Evolutionary conservation across 2,888 invertebrate genomes (phyloP).

Genomic region (Sesia apiformis): DNA sequence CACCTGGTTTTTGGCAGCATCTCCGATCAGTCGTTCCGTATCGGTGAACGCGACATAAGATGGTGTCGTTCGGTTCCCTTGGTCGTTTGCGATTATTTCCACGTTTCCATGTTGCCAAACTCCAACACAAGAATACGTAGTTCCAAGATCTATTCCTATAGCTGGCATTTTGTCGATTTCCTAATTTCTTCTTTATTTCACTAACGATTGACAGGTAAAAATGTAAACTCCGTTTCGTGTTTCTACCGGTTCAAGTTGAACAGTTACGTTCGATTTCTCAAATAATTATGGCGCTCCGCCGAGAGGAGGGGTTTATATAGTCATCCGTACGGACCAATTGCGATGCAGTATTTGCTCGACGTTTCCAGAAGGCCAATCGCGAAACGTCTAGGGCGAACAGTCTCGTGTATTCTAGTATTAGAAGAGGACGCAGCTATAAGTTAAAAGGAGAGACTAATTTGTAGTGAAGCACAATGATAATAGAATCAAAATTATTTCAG

Average conservation of each 20-base stretch:
- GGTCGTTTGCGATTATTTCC: slow-evolving; percentile 74
- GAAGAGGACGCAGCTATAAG: too few relatives aligned
- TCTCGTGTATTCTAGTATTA: too few relatives aligned
- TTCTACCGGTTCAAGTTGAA: background rate
- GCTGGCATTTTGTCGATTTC: slow-evolving; percentile 52
- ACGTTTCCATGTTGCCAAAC: slow-evolving; percentile 79
- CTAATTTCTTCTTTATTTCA: background rate
- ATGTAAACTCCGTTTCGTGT: background rate
- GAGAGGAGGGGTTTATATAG: background rate
- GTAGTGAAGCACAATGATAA: too few relatives aligned
- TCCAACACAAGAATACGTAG: slow-evolving; percentile 73
- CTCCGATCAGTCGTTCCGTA: slow-evolving; percentile 70
- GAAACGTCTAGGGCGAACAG: background rate
- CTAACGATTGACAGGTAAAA: background rate
- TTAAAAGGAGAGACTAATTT: too few relatives aligned
- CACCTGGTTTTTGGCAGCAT: slow-evolving; percentile 75
- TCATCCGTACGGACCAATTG: background rate
- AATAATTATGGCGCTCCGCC: background rate
- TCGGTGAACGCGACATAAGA: slow-evolving; percentile 78
- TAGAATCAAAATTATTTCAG: too few relatives aligned
- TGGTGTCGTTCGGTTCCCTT: slow-evolving; percentile 76
- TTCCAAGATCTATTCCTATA: slow-evolving; percentile 72
- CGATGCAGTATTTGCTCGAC: background rate
- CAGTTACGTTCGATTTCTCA: background rate
- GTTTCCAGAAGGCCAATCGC: background rate